A percentile compares a stretch with the other conserved stretches of the same genome.
phyloP scores from a whole-genome alignment of 2,797 vertebrate species.

The Halcyon badia region DNA sequence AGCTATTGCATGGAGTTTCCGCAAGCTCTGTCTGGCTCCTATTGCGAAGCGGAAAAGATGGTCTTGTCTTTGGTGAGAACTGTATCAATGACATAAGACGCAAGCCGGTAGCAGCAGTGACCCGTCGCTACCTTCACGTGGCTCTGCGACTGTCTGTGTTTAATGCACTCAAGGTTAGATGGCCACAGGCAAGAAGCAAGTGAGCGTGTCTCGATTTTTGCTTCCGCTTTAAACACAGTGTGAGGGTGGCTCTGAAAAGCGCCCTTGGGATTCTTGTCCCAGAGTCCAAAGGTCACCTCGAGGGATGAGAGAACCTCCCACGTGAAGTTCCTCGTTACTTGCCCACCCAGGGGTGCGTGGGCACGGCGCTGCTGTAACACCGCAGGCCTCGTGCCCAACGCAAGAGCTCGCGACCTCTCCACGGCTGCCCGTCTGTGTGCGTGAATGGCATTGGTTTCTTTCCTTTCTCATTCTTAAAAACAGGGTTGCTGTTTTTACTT shows the following conservation, averaged over 20 bases:
- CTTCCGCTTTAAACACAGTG: background rate
- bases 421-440: background rate
- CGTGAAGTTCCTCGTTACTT: background rate
- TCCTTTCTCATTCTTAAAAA: background rate
- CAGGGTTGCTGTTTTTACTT: background rate
- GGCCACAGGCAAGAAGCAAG: background rate
- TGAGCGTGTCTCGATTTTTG: background rate
- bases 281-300: background rate
- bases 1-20: constrained; percentile 27
- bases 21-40: constrained; percentile 20
- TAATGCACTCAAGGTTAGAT: background rate
- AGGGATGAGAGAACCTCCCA: background rate
- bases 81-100: background rate
- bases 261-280: background rate
- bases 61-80: constrained; percentile 82
- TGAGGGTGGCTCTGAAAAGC: constrained; percentile 21
- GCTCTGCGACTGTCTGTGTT: background rate
- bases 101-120: background rate
- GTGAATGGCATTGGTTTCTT: background rate
- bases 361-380: background rate
- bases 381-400: background rate
- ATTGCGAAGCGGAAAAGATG: constrained; percentile 21
- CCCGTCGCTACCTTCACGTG: background rate
- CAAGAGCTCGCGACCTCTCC: background rate
- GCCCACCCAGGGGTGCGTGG: background rate